A percentile compares a stretch with the other conserved stretches of the same genome.
Conservation (phyloP, 2,797 vertebrate species). For the Sciurus vulgaris region DNA sequence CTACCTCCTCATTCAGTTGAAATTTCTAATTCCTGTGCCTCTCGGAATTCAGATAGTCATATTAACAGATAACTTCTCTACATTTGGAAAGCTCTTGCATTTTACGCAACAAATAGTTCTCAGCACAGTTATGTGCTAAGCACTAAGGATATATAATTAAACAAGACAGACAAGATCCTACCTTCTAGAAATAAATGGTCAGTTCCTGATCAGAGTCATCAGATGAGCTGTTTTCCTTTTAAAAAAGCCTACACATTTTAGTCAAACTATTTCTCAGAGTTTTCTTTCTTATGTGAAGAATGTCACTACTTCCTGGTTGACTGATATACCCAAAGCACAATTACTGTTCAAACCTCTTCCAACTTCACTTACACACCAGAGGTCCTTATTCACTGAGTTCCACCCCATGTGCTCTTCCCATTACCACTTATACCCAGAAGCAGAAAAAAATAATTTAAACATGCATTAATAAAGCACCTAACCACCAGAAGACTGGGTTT, state of each 20-base stretch:
- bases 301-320: not conserved
- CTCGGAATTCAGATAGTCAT: not conserved
- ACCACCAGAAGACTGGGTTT: conserved; percentile 12
- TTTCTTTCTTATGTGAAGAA: conserved; percentile 42
- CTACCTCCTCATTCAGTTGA: not conserved
- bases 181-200: not conserved
- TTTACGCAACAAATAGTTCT: not conserved
- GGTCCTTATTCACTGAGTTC: conserved; percentile 1
- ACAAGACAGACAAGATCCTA: not conserved
- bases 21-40: not conserved
- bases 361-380: not conserved
- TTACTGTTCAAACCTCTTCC: not conserved
- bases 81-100: not conserved
- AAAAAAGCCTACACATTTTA: not conserved
- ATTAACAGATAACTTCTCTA: not conserved
- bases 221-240: not conserved
- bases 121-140: not conserved
- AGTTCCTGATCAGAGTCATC: not conserved
- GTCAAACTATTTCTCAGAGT: not conserved
- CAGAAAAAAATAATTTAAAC: conserved; percentile 39
- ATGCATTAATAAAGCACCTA: conserved; percentile 55
- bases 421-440: not conserved
- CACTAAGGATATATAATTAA: conserved; percentile 10
- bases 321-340: not conserved
- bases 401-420: not conserved